Evolutionary conservation across 2,797 vertebrate genomes (phyloP).

Genomic region (Scolopax bukidnonensis): DNA sequence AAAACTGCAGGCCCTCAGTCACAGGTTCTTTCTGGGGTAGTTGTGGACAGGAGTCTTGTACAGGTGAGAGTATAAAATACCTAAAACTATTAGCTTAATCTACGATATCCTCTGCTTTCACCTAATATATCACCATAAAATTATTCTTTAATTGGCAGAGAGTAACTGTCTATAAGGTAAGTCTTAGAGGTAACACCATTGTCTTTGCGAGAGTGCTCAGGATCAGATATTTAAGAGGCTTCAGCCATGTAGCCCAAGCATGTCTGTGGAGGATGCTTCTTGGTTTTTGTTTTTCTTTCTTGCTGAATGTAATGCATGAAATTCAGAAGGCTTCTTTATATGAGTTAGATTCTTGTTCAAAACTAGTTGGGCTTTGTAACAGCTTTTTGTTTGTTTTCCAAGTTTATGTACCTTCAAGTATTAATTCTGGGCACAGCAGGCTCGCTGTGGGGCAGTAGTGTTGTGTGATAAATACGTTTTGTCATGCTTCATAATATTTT

Average conservation of each 20-base stretch:
- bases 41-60: slow-evolving; percentile 88
- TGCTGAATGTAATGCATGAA: slow-evolving; percentile 73
- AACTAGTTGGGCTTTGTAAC: slow-evolving; percentile 51
- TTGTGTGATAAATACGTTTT: neutral
- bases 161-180: slow-evolving; percentile 88
- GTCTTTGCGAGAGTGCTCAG: slow-evolving; percentile 51
- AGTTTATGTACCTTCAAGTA: neutral
- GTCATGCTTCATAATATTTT: neutral
- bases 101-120: slow-evolving; percentile 47
- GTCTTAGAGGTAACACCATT: slow-evolving; percentile 76
- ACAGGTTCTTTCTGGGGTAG: slow-evolving; percentile 89
- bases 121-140: slow-evolving; percentile 76
- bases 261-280: slow-evolving; percentile 47
- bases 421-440: neutral
- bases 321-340: slow-evolving; percentile 22
- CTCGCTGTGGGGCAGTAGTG: slow-evolving; percentile 3
- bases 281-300: neutral
- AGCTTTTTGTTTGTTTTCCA: slow-evolving; percentile 27
- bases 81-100: neutral
- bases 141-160: slow-evolving; percentile 87
- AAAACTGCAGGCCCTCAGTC: slow-evolving; percentile 97
- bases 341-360: slow-evolving; percentile 19
- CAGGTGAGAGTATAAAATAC: slow-evolving; percentile 86
- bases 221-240: slow-evolving; percentile 44
- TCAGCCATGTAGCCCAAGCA: slow-evolving; percentile 50